Percentiles rank a stretch among this genome's conserved stretches.
These are phyloP conservation scores for Odontamblyopus lacepedii DNA, from an alignment of 2,797 vertebrate species.

Conservation along the genomic window DNA sequence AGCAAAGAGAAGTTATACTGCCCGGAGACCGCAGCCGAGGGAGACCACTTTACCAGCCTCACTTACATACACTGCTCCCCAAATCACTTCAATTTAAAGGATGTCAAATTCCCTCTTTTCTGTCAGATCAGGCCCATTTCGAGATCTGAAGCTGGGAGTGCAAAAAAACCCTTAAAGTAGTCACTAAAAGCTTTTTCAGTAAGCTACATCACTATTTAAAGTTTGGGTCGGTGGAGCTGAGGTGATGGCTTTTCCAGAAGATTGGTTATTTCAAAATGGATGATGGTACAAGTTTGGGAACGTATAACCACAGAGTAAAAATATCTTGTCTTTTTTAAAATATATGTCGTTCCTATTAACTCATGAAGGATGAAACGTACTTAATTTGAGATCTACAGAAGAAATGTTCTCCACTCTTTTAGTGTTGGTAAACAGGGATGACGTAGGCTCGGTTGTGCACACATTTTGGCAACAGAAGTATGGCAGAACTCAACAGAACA, in stretches of 20 bases:
- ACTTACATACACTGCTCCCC: slow-evolving; percentile 33
- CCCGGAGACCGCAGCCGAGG: slow-evolving; percentile 39
- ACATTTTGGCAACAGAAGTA: no score
- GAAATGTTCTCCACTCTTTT: no score
- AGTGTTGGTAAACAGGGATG: no score
- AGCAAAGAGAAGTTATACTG: slow-evolving; percentile 44
- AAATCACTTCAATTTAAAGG: slow-evolving; percentile 57
- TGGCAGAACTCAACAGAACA: no score
- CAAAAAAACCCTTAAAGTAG: slow-evolving; percentile 26
- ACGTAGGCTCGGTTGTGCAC: no score
- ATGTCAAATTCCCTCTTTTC: slow-evolving; percentile 52
- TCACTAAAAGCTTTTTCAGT: slow-evolving; percentile 39
- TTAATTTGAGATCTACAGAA: no score
- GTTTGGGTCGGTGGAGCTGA: neutral
- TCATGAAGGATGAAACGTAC: no score
- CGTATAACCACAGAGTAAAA: neutral
- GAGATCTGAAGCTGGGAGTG: slow-evolving; percentile 1
- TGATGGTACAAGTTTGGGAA: neutral
- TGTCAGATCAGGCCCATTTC: slow-evolving; percentile 47
- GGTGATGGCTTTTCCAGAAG: neutral
- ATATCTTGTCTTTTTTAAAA: neutral
- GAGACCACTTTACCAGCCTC: slow-evolving; percentile 41
- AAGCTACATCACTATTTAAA: no score
- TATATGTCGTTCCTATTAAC: no score
- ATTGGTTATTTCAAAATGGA: neutral